A percentile compares a stretch with the other conserved stretches of the same genome.
Evolutionary conservation across 2,888 invertebrate genomes (phyloP).

Genomic region (Ochropleura leucogaster): DNA sequence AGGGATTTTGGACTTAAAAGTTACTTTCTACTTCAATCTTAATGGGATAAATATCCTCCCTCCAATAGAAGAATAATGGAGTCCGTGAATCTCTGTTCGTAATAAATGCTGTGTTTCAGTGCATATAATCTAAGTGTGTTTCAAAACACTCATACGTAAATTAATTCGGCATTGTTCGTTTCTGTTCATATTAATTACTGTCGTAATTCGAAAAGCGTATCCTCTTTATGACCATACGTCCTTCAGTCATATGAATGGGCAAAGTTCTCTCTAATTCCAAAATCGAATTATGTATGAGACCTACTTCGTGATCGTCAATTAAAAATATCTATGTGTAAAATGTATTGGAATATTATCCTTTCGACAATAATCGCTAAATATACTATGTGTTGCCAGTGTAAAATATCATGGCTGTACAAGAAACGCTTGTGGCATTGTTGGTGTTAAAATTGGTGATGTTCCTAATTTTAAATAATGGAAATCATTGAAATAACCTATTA

Average conservation of each 20-base stretch:
- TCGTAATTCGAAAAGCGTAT: slow-evolving; percentile 12
- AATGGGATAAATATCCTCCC: neutral
- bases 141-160: slow-evolving; percentile 11
- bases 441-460: slow-evolving; percentile 24
- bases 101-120: neutral
- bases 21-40: neutral
- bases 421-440: slow-evolving; percentile 25
- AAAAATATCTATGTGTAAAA: slow-evolving; percentile 51
- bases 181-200: neutral
- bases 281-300: slow-evolving; percentile 13
- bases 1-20: slow-evolving; percentile 4
- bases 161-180: neutral
- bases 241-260: slow-evolving; percentile 18
- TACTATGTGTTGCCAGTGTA: slow-evolving; percentile 45
- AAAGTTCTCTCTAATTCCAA: slow-evolving; percentile 26
- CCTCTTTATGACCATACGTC: slow-evolving; percentile 16
- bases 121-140: neutral
- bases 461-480: slow-evolving; percentile 40
- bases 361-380: slow-evolving; percentile 64
- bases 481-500: slow-evolving; percentile 12
- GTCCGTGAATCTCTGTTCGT: neutral
- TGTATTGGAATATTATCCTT: slow-evolving; percentile 48
- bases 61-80: neutral
- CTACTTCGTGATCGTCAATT: slow-evolving; percentile 63
- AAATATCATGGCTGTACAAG: slow-evolving; percentile 40